Evolutionary conservation across 2,113 vertebrate genomes (phyloP).

Genomic region (Lonchura striata): DNA sequence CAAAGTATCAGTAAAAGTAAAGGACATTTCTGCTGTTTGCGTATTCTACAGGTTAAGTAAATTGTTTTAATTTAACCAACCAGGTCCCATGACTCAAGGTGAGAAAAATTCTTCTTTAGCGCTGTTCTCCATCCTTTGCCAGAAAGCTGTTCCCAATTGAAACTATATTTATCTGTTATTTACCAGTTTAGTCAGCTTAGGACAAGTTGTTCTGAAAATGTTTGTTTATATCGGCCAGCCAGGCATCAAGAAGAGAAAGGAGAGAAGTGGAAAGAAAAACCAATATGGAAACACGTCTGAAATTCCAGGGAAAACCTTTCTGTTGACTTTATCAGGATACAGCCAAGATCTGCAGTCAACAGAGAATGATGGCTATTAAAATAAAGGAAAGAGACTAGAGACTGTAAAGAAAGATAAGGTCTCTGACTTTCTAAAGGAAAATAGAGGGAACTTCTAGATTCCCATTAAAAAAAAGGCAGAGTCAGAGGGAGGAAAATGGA

Average conservation of each 20-base stretch:
- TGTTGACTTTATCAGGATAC: constrained; percentile 1
- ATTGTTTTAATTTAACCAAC: background rate
- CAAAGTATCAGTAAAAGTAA: background rate
- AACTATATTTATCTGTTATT: constrained; percentile 56
- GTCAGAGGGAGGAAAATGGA: background rate
- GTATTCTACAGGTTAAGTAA: constrained; percentile 13
- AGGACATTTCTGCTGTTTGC: background rate
- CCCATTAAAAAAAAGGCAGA: background rate
- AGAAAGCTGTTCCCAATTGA: constrained; percentile 41
- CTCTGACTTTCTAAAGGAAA: background rate
- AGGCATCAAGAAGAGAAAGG: background rate
- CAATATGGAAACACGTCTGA: background rate
- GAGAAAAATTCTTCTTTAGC: constrained; percentile 26
- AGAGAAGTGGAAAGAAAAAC: background rate
- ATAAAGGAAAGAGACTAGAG: background rate
- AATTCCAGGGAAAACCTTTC: constrained; percentile 7
- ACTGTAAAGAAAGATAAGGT: background rate
- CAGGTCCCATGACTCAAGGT: constrained; percentile 37
- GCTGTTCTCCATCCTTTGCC: background rate
- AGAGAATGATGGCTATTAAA: background rate
- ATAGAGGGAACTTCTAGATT: background rate
- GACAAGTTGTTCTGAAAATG: constrained; percentile 48
- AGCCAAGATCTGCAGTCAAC: background rate
- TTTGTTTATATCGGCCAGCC: constrained; percentile 26
- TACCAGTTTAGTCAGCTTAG: constrained; percentile 41